Base-by-base conservation (phyloP, 2,888 invertebrate genomes). In the Amorpha juglandis region DNA sequence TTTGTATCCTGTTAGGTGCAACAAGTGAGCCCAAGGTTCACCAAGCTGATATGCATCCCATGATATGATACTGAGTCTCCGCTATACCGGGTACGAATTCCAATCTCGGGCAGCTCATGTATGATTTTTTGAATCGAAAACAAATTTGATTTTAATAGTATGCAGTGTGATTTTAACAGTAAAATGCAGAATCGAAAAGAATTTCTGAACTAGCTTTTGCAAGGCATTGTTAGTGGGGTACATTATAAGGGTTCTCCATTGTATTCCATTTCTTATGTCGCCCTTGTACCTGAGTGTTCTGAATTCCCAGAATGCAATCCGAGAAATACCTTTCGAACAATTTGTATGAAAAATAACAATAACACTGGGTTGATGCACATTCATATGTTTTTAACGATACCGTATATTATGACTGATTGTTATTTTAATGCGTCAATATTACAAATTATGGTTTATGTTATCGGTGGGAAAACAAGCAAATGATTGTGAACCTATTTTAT, bases 281-380 rank as follows among this genome's bases (percentile, higher is more conserved):
- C 58, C 16, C 42, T 58, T 58, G 58, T 58, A 58, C 58, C 58
- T 58, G 58, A 58, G 38, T 11, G 38, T 12, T 42, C 58, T 19
- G 58, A 58, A 19, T 58, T 58, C 58, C 38, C 19, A 42, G 58
- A 58, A 58, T 12, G 42, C 38, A 42, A 16, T 19, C 19, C 58
- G 19, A 21, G 12, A 42, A 58, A 58, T 19, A 42, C 19, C 42
- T 16, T 58, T 42, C 19, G 19, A 19, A 3, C 38, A 58, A 42
- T 38, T 16, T 58, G 35, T 58, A 12, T 21, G 11, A 4, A 11
- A 16, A 55, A 55, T 16, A 38, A 55, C 55, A 55, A 53, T 42
- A 55, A 38, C 16, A 38, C 4, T 45, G 45, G 11, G 12, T 14
- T 11, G 45, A 45, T 45, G 14, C 45, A 11, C 16, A 16, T 58